Conservation (phyloP, 1,140 invertebrate species). For the Drosophila sp. region DNA sequence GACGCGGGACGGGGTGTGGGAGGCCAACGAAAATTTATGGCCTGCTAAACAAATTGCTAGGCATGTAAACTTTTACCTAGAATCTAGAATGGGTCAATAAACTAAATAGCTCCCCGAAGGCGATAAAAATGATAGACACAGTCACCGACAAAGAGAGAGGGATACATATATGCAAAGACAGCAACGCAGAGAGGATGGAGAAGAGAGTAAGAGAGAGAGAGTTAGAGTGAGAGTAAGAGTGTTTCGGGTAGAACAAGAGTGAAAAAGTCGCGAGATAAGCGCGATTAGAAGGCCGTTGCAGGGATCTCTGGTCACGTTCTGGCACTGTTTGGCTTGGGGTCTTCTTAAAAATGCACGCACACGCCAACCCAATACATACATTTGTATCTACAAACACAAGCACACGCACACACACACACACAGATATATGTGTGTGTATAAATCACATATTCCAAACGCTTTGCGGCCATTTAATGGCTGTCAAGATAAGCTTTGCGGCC, state of each 20-base stretch:
- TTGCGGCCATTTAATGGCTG: constrained; percentile 76
- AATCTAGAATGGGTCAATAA: constrained; percentile 65
- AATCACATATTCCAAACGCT: constrained; percentile 71
- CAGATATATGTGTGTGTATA: constrained; percentile 35
- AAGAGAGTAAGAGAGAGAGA: background rate
- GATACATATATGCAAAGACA: background rate
- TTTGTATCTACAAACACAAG: constrained; percentile 6
- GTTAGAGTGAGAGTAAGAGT: background rate
- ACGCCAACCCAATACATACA: constrained; percentile 31
- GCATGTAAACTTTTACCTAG: constrained; percentile 57
- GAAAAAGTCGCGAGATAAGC: constrained; percentile 65
- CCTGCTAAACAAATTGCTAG: constrained; percentile 64
- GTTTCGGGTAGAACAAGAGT: constrained; percentile 1
- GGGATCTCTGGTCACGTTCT: constrained; percentile 39
- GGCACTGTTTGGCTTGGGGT: constrained; percentile 27
- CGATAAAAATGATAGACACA: constrained; percentile 66
- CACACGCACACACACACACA: constrained; percentile 5
- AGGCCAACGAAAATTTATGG: constrained; percentile 50
- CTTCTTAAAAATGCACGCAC: constrained; percentile 65
- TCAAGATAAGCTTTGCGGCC: constrained; percentile 69
- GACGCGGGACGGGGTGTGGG: background rate
- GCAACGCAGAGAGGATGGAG: constrained; percentile 7
- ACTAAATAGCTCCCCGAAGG: constrained; percentile 57
- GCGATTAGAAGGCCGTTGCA: constrained; percentile 56
- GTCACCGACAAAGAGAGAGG: constrained; percentile 12